These are phyloP conservation scores for Myotis pilosus DNA, from an alignment of 2,797 vertebrate species.

Conservation along the genomic window DNA sequence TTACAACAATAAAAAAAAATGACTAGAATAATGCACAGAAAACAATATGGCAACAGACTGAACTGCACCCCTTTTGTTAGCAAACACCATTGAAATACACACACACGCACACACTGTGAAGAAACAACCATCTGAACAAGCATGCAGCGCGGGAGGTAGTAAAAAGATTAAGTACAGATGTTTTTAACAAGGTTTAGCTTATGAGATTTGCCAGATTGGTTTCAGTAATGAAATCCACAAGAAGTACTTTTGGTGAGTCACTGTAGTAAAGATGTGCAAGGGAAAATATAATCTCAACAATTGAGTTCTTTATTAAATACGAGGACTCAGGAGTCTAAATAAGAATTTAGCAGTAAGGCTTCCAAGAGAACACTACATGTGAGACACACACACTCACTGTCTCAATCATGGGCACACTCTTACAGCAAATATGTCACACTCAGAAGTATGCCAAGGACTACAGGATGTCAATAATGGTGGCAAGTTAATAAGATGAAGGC, in stretches of 20 bases:
- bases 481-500: neutral
- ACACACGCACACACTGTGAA: neutral
- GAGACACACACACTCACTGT: neutral
- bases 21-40: neutral
- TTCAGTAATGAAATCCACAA: slow-evolving; percentile 65
- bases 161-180: slow-evolving; percentile 64
- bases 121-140: neutral
- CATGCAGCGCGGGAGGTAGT: neutral
- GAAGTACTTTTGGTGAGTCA: slow-evolving; percentile 53
- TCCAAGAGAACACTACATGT: neutral
- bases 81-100: neutral
- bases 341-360: slow-evolving; percentile 23
- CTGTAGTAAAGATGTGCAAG: slow-evolving; percentile 37
- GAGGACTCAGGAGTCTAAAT: slow-evolving; percentile 32
- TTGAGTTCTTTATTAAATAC: slow-evolving; percentile 59
- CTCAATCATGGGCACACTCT: neutral
- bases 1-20: slow-evolving; percentile 27
- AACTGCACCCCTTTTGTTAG: neutral
- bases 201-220: slow-evolving; percentile 63
- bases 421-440: neutral
- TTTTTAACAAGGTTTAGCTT: slow-evolving; percentile 59
- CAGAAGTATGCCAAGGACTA: neutral
- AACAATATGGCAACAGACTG: neutral
- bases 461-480: neutral
- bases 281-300: slow-evolving; percentile 38